Percentiles rank a stretch among this genome's conserved stretches.
Conservation (phyloP, 2,888 invertebrate species). For the Drosophila colorata region DNA sequence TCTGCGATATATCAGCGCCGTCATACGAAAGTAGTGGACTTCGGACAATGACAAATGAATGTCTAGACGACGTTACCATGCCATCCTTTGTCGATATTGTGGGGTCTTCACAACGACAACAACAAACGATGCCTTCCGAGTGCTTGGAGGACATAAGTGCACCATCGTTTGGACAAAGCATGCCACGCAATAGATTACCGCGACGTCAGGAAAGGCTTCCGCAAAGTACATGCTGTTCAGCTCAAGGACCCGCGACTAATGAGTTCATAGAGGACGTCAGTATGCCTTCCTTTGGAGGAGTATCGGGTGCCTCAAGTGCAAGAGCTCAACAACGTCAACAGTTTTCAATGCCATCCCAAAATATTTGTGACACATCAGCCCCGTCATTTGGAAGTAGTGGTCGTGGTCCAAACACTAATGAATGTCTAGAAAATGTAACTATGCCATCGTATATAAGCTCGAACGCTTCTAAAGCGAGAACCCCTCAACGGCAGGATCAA, state of each 20-base stretch:
- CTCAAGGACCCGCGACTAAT: not conserved
- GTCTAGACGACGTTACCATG: slow-evolving; percentile 8
- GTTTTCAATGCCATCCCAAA: slow-evolving; percentile 8
- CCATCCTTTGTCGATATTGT: slow-evolving; percentile 13
- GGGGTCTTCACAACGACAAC: slow-evolving; percentile 5
- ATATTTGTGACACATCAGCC: slow-evolving; percentile 6
- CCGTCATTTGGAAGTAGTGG: slow-evolving; percentile 5
- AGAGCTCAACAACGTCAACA: slow-evolving; percentile 1
- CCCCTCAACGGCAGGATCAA: not conserved
- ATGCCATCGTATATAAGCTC: no score
- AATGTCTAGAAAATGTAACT: no score
- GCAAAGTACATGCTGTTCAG: not conserved
- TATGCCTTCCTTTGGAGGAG: slow-evolving; percentile 21
- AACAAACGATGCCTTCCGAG: slow-evolving; percentile 2
- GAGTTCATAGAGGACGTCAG: slow-evolving; percentile 19
- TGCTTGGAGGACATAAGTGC: slow-evolving; percentile 17
- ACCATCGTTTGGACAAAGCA: slow-evolving; percentile 18
- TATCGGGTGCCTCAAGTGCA: slow-evolving; percentile 9
- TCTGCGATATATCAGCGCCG: not conserved
- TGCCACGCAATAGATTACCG: slow-evolving; percentile 3
- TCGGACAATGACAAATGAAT: slow-evolving; percentile 6
- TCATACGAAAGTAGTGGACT: slow-evolving; percentile 7
- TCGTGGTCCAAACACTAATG: not conserved
- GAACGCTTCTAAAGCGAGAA: slow-evolving; percentile 2
- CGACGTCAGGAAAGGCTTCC: not conserved